Evolutionary conservation across 2,888 invertebrate species (phyloP), one percentile per base, ranked within the genome.

Genomic region (Beris morrisii): DNA sequence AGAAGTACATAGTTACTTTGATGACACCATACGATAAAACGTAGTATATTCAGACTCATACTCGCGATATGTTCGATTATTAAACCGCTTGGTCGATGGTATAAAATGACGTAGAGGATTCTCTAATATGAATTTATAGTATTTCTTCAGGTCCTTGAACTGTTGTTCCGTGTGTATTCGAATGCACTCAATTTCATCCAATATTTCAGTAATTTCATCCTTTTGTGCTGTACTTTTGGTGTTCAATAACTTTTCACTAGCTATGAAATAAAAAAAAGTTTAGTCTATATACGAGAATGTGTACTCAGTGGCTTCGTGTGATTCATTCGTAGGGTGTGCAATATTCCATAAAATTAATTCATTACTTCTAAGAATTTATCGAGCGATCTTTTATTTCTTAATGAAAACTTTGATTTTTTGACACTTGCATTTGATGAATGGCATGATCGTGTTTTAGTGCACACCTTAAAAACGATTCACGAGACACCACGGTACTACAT

Each of bases 11-110:
- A 22, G 3, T 22, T 22, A 22, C 22, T 22, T 22, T 1, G 2
- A 38, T 7, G 38, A 3, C 5, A 38, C 38, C 53, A 79, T 79
- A 61, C 79, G 78, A 75, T 84, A 83, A 79, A 82, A 83, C 71
- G 79, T 76, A 67, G 72, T 73, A 61, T 76, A 79, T 69, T 80
- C 79, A 4, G 75, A 68, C 67, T 80, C 80, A 70, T 77, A 80
- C 67, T 77, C 78, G 31, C 72, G 64, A 70, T 74, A 79, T 12
- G 73, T 75, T 70, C 74, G 75, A 70, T 79, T 78, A 53, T 79
- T 78, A 22, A 73, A 74, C 6, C 66, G 59, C 64, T 71, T 77
- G 4, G 73, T 70, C 13, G 74, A 69, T 28, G 80, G 80, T 66
- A 80, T 77, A 67, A 74, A 79, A 11, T 74, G 72, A 0, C 74